Conservation (phyloP, 2,888 invertebrate genomes). For the Drosophila setosimentum region DNA sequence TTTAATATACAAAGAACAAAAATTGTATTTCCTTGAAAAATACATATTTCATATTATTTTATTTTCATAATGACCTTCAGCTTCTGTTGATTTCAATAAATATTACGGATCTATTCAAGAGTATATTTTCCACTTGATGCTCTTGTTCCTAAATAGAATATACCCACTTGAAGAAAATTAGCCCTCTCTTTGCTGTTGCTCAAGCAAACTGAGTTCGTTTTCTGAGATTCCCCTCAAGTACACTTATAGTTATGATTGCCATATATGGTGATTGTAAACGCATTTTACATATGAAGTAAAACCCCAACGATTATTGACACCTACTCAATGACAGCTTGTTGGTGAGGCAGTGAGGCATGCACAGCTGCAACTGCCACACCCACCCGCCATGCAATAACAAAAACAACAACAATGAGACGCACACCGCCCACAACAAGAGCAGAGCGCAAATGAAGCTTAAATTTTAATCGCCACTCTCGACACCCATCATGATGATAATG, state of each 20-base stretch:
- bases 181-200: not conserved
- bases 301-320: conserved; percentile 61
- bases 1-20: not conserved
- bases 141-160: not conserved
- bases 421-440: conserved; percentile 13
- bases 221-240: not conserved
- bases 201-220: no score
- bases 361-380: conserved; percentile 28
- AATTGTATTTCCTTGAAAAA: not conserved
- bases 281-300: conserved; percentile 20
- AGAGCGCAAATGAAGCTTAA: conserved; percentile 75
- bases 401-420: conserved; percentile 9
- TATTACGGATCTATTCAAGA: not conserved
- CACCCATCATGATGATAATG: conserved; percentile 74
- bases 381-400: conserved; percentile 8
- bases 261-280: not conserved
- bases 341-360: conserved; percentile 34
- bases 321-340: conserved; percentile 63
- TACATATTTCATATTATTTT: not conserved
- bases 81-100: not conserved
- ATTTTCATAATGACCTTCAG: not conserved
- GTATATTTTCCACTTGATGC: not conserved
- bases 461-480: conserved; percentile 75
- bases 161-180: not conserved
- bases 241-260: not conserved